A percentile compares a stretch with the other conserved stretches of the same genome.
phyloP scores from a whole-genome alignment of 2,113 vertebrate genomes.

The human region GRCh38 chr3:180054501-180055000 shows the following conservation, averaged over 20 bases:
- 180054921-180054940: too few relatives aligned
- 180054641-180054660: background rate
- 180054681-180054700: background rate
- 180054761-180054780: background rate
- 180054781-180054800: background rate
- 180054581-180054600: background rate
- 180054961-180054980: too few relatives aligned
- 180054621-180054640: background rate
- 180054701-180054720: background rate
- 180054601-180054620: background rate
- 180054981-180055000: too few relatives aligned
- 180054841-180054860: too few relatives aligned
- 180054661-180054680: background rate
- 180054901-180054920: too few relatives aligned
- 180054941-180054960: too few relatives aligned
- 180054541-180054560: background rate
- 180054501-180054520: background rate
- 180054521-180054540: background rate
- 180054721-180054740: background rate
- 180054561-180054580: background rate
- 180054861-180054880: too few relatives aligned
- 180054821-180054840: background rate
- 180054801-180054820: background rate
- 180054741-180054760: background rate
- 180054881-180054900: too few relatives aligned